These are phyloP conservation scores for Simalia tracyae DNA, from an alignment of 2,797 vertebrate species.

Conservation along the genomic window DNA sequence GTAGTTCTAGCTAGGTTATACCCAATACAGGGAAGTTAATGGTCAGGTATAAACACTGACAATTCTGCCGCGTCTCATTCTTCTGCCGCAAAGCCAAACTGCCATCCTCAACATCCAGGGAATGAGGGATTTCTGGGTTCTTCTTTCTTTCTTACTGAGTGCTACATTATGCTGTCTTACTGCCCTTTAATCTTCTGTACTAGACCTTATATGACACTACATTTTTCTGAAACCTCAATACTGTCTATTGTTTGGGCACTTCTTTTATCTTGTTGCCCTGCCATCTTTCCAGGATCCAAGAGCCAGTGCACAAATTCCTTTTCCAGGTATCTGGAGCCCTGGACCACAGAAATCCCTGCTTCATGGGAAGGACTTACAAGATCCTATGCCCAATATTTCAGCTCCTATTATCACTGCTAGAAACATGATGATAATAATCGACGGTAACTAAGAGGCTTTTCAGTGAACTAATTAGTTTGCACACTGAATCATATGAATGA, in stretches of 20 bases:
- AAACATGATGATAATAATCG: not conserved
- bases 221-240: not conserved
- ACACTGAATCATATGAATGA: conserved; percentile 13
- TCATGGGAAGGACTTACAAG: not conserved
- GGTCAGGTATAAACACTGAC: not conserved
- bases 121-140: not conserved
- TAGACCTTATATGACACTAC: not conserved
- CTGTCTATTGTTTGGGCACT: not conserved
- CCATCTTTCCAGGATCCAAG: not conserved
- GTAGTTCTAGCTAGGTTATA: not conserved
- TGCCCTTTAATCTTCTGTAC: not conserved
- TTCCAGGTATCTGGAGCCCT: not conserved
- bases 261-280: not conserved
- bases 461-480: conserved; percentile 5
- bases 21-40: not conserved
- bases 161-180: not conserved
- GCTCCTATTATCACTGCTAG: not conserved
- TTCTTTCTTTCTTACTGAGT: not conserved
- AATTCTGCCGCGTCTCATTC: not conserved
- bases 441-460: not conserved
- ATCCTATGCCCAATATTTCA: not conserved
- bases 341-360: not conserved
- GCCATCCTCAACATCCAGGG: not conserved
- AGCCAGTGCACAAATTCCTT: not conserved
- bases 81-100: not conserved